A percentile compares a stretch with the other conserved stretches of the same genome.
Evolutionary conservation across 2,888 invertebrate species (phyloP).

Genomic region (Kryphioiulus occultus): DNA sequence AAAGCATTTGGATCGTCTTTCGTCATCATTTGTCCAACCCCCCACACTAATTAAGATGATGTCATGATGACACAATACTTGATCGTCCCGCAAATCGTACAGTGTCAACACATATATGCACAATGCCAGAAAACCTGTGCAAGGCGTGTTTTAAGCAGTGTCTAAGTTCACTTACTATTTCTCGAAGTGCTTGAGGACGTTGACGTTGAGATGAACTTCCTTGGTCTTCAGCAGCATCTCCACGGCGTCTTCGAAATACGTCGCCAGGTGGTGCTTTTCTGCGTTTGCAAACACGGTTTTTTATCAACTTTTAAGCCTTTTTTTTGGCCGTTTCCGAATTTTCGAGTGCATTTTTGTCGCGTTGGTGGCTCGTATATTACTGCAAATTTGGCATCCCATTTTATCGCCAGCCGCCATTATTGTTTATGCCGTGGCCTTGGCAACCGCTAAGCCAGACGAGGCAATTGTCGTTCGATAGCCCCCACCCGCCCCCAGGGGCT

Average conservation of each 20-base stretch:
- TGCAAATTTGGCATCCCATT: background rate
- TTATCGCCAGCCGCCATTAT: background rate
- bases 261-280: slow-evolving; percentile 37
- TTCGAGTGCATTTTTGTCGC: background rate
- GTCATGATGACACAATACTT: no score
- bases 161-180: background rate
- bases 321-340: background rate
- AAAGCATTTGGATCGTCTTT: no score
- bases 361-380: background rate
- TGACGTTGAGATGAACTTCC: slow-evolving; percentile 4
- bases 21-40: no score
- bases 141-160: no score
- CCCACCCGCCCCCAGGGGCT: background rate
- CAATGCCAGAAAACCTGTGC: no score
- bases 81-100: no score
- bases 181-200: slow-evolving; percentile 21
- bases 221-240: slow-evolving; percentile 9
- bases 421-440: background rate
- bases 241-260: slow-evolving; percentile 40
- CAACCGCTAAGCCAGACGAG: background rate
- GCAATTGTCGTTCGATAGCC: background rate
- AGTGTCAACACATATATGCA: no score
- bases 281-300: background rate
- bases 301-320: background rate
- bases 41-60: no score